These are phyloP conservation scores for Cyprinodon tularosa DNA, from an alignment of 2,113 vertebrate genomes.

Conservation along the genomic window DNA sequence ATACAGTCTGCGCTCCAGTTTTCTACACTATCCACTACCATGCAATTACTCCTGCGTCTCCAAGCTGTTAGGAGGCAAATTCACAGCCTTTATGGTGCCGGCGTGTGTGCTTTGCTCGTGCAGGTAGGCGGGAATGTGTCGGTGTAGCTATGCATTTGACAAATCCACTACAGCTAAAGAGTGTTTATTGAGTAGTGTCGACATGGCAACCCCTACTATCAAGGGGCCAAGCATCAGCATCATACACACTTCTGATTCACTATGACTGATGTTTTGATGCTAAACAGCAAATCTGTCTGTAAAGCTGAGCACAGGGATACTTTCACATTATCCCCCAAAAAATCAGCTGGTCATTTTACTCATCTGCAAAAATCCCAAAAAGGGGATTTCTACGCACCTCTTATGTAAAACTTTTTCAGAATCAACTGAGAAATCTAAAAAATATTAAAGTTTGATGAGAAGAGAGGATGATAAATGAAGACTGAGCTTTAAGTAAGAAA, in stretches of 20 bases:
- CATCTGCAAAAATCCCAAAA: conserved; percentile 58
- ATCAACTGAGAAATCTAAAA: background rate
- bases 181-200: conserved; percentile 70
- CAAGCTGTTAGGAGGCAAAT: conserved; percentile 42
- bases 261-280: conserved; percentile 50
- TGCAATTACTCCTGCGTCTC: conserved; percentile 52
- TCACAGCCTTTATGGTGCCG: conserved; percentile 41
- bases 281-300: background rate
- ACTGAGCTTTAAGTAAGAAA: background rate
- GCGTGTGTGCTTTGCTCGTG: conserved; percentile 33
- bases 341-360: conserved; percentile 45
- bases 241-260: conserved; percentile 41
- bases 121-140: conserved; percentile 73
- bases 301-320: conserved; percentile 5
- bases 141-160: conserved; percentile 62
- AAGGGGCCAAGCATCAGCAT: conserved; percentile 35
- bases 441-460: background rate
- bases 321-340: conserved; percentile 25
- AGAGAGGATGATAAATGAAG: background rate
- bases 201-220: conserved; percentile 64
- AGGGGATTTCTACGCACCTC: background rate
- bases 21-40: conserved; percentile 32
- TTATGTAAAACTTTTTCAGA: no score
- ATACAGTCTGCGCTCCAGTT: conserved; percentile 46
- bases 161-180: conserved; percentile 58